phyloP scores from a whole-genome alignment of 2,113 vertebrate species.

The Genyomyrus donnyi region DNA sequence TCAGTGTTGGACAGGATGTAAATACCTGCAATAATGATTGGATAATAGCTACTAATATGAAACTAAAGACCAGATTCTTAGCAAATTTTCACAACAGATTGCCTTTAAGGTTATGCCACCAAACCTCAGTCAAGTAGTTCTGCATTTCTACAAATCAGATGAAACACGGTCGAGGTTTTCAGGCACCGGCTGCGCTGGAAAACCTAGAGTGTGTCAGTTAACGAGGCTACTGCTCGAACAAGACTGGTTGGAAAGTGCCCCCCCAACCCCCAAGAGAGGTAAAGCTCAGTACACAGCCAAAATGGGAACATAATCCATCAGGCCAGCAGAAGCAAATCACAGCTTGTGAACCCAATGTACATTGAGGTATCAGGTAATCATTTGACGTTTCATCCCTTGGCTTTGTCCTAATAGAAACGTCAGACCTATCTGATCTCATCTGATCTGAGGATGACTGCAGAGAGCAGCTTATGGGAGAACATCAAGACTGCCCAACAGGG shows the following conservation, averaged over 20 bases:
- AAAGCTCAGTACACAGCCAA: background rate
- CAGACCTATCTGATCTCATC: background rate
- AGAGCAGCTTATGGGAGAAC: background rate
- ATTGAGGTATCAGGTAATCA: background rate
- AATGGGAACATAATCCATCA: background rate
- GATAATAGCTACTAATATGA: background rate
- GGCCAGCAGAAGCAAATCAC: background rate
- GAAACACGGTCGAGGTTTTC: background rate
- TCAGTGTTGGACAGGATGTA: background rate
- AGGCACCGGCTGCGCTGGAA: background rate
- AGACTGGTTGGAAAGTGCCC: background rate
- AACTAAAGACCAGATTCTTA: background rate
- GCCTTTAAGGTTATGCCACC: background rate
- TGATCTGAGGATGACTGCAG: background rate
- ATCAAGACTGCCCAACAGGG: background rate
- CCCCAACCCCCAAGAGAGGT: background rate
- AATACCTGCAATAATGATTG: background rate
- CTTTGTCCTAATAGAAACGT: background rate
- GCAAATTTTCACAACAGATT: background rate
- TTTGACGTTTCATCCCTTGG: background rate
- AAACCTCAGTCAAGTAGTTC: background rate
- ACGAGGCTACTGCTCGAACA: background rate
- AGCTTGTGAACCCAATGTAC: background rate
- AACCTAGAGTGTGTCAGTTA: background rate
- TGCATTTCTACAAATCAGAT: background rate